These are phyloP conservation scores for Trissolcus basalis DNA, from an alignment of 1,140 invertebrate species.

Conservation along the genomic window DNA sequence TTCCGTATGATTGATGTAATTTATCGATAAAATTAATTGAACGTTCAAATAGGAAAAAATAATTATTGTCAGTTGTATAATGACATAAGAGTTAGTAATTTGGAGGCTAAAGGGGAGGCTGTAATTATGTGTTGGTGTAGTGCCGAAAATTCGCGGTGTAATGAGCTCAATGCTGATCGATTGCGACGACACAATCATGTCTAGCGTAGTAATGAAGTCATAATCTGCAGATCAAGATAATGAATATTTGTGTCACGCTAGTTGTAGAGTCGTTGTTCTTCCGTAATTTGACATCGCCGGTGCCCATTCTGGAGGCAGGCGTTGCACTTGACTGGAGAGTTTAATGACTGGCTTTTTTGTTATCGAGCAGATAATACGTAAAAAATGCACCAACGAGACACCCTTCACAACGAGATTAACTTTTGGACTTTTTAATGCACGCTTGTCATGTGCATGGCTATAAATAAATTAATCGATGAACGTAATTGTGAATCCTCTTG, in stretches of 20 bases:
- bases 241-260: constrained; percentile 49
- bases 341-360: constrained; percentile 39
- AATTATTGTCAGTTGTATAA: constrained; percentile 7
- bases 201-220: constrained; percentile 44
- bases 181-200: constrained; percentile 22
- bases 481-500: constrained; percentile 29
- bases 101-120: too few species aligned
- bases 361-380: constrained; percentile 16
- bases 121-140: constrained; percentile 28
- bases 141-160: constrained; percentile 23
- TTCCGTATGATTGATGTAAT: too few species aligned
- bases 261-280: constrained; percentile 48
- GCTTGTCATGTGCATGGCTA: constrained; percentile 3
- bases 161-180: constrained; percentile 43
- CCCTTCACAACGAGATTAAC: constrained; percentile 31
- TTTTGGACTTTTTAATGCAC: constrained; percentile 17
- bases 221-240: constrained; percentile 53
- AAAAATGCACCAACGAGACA: constrained; percentile 27
- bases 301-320: not conserved
- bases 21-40: too few species aligned
- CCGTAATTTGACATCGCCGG: constrained; percentile 54
- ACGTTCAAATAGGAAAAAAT: constrained; percentile 2
- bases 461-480: constrained; percentile 53
- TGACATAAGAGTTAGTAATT: not conserved
- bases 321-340: constrained; percentile 19